Conservation (phyloP, 2,888 invertebrate species). For the Drosophila mulleri region DNA sequence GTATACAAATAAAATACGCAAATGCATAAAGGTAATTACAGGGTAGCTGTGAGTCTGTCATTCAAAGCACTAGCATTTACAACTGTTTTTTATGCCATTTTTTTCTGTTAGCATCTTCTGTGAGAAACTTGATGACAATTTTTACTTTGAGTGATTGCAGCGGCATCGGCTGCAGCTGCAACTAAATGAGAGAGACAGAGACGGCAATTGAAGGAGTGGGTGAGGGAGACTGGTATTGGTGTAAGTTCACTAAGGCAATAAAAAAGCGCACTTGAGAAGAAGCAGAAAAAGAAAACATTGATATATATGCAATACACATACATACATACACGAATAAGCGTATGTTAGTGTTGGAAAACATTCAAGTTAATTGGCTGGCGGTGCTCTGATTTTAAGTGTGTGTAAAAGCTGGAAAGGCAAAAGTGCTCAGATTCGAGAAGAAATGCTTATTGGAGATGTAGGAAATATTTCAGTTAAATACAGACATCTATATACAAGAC, state of each 20-base stretch:
- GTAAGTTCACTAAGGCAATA: slow-evolving; percentile 31
- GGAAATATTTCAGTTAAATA: not conserved
- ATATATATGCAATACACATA: not conserved
- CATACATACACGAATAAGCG: not conserved
- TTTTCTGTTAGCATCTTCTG: slow-evolving; percentile 38
- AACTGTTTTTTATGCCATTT: slow-evolving; percentile 27
- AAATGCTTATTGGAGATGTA: not conserved
- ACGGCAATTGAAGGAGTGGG: not conserved
- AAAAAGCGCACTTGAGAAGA: slow-evolving; percentile 26
- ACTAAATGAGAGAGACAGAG: not conserved
- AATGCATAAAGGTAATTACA: not conserved
- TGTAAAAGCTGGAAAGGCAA: not conserved
- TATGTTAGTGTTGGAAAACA: slow-evolving; percentile 13
- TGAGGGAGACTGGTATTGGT: not conserved
- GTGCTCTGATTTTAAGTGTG: slow-evolving; percentile 8
- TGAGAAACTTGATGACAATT: slow-evolving; percentile 65
- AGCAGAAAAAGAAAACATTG: slow-evolving; percentile 9
- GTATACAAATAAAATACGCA: too few species aligned
- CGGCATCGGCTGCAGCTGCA: slow-evolving; percentile 21
- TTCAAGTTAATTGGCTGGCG: slow-evolving; percentile 26
- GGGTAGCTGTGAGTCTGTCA: not conserved
- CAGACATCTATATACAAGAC: not conserved
- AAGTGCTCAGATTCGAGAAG: not conserved
- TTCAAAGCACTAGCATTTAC: not conserved
- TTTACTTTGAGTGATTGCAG: slow-evolving; percentile 73